phyloP scores from a whole-genome alignment of 2,797 vertebrate species.

The Dendrocincla tyrannina region DNA sequence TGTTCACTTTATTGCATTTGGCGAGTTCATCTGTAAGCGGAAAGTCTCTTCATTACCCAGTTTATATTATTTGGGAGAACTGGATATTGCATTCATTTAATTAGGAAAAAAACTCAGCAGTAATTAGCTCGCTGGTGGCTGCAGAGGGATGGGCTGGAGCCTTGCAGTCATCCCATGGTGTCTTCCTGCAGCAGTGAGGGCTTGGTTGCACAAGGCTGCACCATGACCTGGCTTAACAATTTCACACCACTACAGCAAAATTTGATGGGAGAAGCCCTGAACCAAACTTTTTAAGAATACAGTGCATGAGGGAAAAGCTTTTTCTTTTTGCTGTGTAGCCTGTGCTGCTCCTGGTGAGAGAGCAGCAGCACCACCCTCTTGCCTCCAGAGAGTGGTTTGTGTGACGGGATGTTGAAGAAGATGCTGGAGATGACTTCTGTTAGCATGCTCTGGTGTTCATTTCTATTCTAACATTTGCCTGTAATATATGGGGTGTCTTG shows the following conservation, averaged over 20 bases:
- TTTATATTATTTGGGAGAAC: background rate
- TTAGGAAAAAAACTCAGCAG: background rate
- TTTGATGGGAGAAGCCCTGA: background rate
- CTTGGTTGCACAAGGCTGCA: background rate
- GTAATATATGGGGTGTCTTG: background rate
- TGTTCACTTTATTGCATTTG: background rate
- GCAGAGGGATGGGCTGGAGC: background rate
- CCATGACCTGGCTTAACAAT: background rate
- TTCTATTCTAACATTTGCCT: accelerated
- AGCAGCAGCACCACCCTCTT: background rate
- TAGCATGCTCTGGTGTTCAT: background rate
- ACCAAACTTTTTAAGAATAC: background rate
- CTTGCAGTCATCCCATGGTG: accelerated
- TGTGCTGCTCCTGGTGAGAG: background rate
- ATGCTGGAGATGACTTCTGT: background rate
- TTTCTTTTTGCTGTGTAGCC: background rate
- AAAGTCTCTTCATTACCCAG: background rate
- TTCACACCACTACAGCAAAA: background rate
- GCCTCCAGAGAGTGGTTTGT: background rate
- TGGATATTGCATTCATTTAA: conserved; percentile 18
- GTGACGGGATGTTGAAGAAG: background rate
- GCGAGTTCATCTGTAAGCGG: background rate
- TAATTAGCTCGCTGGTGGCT: background rate
- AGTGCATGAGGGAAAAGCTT: background rate
- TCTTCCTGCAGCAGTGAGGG: background rate